Percentiles rank a stretch among this genome's conserved stretches.
These are phyloP conservation scores for Microtus montanus DNA, from an alignment of 2,113 vertebrate species.

Conservation along the genomic window DNA sequence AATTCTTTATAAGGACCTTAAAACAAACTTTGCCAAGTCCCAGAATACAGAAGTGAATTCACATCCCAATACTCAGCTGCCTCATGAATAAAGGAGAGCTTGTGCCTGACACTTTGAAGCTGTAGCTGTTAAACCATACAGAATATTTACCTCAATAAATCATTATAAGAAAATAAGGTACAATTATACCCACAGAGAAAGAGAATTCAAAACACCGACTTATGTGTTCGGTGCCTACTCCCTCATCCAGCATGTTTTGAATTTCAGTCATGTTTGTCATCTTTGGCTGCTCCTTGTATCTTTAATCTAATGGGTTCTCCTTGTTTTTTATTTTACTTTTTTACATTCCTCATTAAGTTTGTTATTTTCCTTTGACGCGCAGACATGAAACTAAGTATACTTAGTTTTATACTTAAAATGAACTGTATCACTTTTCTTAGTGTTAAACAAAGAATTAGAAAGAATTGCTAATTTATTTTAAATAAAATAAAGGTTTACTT, in stretches of 20 bases:
- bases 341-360: slow-evolving; percentile 87
- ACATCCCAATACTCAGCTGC: slow-evolving; percentile 88
- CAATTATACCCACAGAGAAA: slow-evolving; percentile 91
- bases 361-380: slow-evolving; percentile 88
- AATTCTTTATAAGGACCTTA: slow-evolving; percentile 90
- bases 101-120: slow-evolving; percentile 90
- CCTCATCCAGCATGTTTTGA: slow-evolving; percentile 89
- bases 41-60: slow-evolving; percentile 91
- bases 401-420: slow-evolving; percentile 86
- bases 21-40: slow-evolving; percentile 90
- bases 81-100: slow-evolving; percentile 90
- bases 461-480: slow-evolving; percentile 83
- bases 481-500: slow-evolving; percentile 71
- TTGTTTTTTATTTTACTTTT: slow-evolving; percentile 71
- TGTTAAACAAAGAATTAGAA: slow-evolving; percentile 82
- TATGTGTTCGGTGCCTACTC: slow-evolving; percentile 87
- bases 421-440: slow-evolving; percentile 84
- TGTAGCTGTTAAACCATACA: slow-evolving; percentile 91
- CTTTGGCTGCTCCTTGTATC: slow-evolving; percentile 88
- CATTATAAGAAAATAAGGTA: slow-evolving; percentile 91
- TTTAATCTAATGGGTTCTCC: slow-evolving; percentile 89
- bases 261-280: slow-evolving; percentile 90
- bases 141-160: slow-evolving; percentile 93
- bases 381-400: slow-evolving; percentile 85
- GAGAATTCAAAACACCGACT: slow-evolving; percentile 90